Conservation (phyloP, 92 coral and sea anemone species). For the Phenganax stokvisi region DNA sequence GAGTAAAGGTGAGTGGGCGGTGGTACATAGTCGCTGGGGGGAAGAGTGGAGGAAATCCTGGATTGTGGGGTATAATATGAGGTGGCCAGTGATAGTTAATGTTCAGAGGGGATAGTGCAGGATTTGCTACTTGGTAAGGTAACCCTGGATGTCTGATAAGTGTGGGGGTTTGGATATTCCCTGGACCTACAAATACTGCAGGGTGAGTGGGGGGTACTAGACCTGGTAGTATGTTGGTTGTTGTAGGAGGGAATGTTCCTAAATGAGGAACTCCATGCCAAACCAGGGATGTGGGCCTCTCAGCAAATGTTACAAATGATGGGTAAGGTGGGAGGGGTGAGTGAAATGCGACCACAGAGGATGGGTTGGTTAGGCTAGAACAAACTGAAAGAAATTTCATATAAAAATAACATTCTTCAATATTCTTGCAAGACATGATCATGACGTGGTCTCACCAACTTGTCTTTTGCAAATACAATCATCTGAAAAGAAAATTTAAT, state of each 20-base stretch:
- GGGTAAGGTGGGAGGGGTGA: conserved; percentile 12
- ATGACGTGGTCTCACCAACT: conserved; percentile 2
- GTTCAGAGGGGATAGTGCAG: conserved; percentile 26
- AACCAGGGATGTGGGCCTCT: conserved; percentile 30
- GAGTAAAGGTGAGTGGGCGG: background rate
- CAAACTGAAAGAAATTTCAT: conserved; percentile 1
- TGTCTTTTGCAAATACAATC: conserved; percentile 36
- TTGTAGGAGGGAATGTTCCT: conserved; percentile 17
- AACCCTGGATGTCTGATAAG: conserved; percentile 28
- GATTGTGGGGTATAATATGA: conserved; percentile 35
- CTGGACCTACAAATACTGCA: conserved; percentile 27
- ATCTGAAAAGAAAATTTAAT: conserved; percentile 3
- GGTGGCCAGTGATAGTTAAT: conserved; percentile 41
- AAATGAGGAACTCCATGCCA: background rate
- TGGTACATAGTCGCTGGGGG: conserved; percentile 8
- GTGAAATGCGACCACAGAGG: conserved; percentile 2
- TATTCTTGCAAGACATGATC: background rate
- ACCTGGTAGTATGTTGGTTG: conserved; percentile 22
- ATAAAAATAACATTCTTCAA: background rate
- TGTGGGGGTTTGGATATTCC: conserved; percentile 24
- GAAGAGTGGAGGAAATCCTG: conserved; percentile 35
- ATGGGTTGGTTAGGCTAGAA: conserved; percentile 10
- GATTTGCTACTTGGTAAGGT: conserved; percentile 20
- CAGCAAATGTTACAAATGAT: conserved; percentile 16
- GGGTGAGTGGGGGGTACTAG: conserved; percentile 35